Conservation (phyloP, 2,113 vertebrate genomes). For the Psephotus haematonotus region DNA sequence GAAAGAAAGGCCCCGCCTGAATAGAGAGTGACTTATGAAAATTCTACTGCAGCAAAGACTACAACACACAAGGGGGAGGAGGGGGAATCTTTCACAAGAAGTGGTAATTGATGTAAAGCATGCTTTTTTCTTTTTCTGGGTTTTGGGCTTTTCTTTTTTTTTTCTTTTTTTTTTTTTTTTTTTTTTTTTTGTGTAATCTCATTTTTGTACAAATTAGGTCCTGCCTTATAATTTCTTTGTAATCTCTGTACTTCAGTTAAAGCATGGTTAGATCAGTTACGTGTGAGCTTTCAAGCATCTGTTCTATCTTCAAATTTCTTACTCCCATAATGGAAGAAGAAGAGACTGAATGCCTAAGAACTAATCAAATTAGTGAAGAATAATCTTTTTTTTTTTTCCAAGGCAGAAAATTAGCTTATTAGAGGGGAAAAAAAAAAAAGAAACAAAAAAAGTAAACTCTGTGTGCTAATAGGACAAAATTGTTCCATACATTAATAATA, state of each 20-base stretch:
- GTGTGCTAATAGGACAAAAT: background rate
- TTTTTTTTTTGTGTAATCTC: background rate
- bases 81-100: background rate
- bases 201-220: background rate
- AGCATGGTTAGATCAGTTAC: background rate
- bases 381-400: background rate
- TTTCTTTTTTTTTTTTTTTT: no score
- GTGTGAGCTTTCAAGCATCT: background rate
- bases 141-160: background rate
- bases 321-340: background rate
- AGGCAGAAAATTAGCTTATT: background rate
- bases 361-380: background rate
- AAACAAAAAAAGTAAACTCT: background rate
- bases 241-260: background rate
- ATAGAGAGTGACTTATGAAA: background rate
- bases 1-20: background rate
- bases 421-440: no score
- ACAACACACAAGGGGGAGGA: background rate
- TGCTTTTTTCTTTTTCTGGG: background rate
- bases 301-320: background rate
- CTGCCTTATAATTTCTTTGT: background rate
- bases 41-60: background rate
- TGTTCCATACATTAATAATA: background rate
- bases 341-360: background rate
- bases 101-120: background rate